These are phyloP conservation scores for Plutella xylostella DNA, from an alignment of 2,888 invertebrate species.

Conservation along the genomic window DNA sequence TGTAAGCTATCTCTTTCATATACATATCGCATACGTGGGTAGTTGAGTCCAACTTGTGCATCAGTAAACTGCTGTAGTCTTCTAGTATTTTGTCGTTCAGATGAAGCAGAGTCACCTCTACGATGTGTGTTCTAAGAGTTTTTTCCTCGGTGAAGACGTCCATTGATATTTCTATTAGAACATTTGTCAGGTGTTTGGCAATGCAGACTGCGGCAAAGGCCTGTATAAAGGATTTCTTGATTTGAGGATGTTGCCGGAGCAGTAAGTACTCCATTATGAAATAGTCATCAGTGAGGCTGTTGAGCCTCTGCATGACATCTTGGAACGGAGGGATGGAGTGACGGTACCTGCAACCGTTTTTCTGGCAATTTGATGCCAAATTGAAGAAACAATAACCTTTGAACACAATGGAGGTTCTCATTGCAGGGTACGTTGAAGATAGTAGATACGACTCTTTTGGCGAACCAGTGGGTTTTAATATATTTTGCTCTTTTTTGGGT, in stretches of 20 bases:
- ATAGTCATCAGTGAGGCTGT: constrained; percentile 20
- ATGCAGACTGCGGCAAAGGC: constrained; percentile 34
- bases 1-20: constrained; percentile 35
- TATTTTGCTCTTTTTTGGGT: too few relatives aligned
- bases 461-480: too few relatives aligned
- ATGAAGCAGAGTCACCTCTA: constrained; percentile 34
- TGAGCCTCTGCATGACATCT: constrained; percentile 21
- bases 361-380: constrained; percentile 30
- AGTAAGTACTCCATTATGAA: constrained; percentile 39
- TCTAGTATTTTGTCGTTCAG: constrained; percentile 28
- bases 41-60: constrained; percentile 13
- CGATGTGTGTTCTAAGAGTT: constrained; percentile 20
- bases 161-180: constrained; percentile 38
- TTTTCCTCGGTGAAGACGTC: constrained; percentile 29
- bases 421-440: too few relatives aligned
- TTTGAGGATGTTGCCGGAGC: constrained; percentile 20
- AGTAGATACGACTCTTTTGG: too few relatives aligned
- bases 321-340: constrained; percentile 23
- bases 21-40: constrained; percentile 40
- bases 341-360: constrained; percentile 25
- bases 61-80: constrained; percentile 30
- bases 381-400: constrained; percentile 36
- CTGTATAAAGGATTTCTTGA: constrained; percentile 29
- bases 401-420: constrained; percentile 25
- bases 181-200: constrained; percentile 29